These are phyloP conservation scores for Anarhynchus alexandrinus DNA, from an alignment of 2,113 vertebrate species.

Conservation along the genomic window DNA sequence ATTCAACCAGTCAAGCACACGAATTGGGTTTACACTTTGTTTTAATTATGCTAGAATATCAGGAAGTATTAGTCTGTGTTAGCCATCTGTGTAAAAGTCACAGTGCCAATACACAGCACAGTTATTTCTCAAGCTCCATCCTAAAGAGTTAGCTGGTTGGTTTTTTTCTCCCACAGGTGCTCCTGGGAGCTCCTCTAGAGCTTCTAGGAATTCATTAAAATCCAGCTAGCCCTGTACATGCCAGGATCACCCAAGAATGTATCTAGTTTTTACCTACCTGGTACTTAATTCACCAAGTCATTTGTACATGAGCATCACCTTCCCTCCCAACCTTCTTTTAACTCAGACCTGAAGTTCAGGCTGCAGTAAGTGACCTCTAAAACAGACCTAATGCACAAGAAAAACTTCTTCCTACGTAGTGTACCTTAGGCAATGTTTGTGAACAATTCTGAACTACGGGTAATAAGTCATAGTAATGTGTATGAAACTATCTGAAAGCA, in stretches of 20 bases:
- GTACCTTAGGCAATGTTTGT: not conserved
- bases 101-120: rapidly evolving
- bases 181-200: not conserved
- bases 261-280: not conserved
- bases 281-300: not conserved
- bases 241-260: not conserved
- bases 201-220: not conserved
- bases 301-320: not conserved
- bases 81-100: not conserved
- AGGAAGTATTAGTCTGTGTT: no score
- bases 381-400: not conserved
- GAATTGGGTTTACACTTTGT: not conserved
- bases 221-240: not conserved
- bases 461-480: not conserved
- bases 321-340: not conserved
- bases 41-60: not conserved
- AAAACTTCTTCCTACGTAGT: rapidly evolving
- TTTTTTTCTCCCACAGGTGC: not conserved
- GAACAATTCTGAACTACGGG: not conserved
- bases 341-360: not conserved
- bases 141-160: not conserved
- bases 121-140: not conserved
- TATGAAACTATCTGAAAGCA: not conserved
- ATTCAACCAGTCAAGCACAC: not conserved
- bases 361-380: not conserved